These are phyloP conservation scores for Hydractinia echinata DNA, from an alignment of 30 jellyfish, hydroid and myxozoan species.

Conservation along the genomic window DNA sequence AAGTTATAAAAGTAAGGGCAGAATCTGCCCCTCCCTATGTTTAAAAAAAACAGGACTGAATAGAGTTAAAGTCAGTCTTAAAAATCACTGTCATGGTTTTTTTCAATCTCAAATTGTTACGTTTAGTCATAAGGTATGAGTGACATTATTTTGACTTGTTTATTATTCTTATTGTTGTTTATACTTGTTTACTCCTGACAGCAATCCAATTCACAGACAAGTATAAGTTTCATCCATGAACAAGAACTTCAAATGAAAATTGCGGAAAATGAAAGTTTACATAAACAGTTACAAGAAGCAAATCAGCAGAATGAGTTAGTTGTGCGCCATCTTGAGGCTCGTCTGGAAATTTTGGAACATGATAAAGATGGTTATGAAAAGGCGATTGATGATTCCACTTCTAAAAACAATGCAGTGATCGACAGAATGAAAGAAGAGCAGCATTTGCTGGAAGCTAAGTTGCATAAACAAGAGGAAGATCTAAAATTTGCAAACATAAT, in stretches of 20 bases:
- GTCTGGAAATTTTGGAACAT: constrained; percentile 55
- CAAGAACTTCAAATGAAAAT: constrained; percentile 85
- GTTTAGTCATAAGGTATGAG: no score
- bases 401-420: constrained; percentile 52
- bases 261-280: constrained; percentile 77
- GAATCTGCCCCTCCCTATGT: no score
- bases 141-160: no score
- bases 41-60: no score
- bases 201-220: constrained; percentile 12
- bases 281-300: constrained; percentile 71
- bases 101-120: no score
- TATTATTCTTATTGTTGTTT: no score
- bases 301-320: constrained; percentile 44
- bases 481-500: constrained; percentile 76
- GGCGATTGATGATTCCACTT: constrained; percentile 63
- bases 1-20: no score
- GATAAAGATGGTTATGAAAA: constrained; percentile 51
- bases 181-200: not conserved
- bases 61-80: no score
- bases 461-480: constrained; percentile 70
- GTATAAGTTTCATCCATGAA: constrained; percentile 36
- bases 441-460: constrained; percentile 44
- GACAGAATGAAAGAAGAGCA: constrained; percentile 84
- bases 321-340: constrained; percentile 46
- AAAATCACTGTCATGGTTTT: no score